Evolutionary conservation across 2,797 vertebrate species (phyloP), one percentile per base, ranked within the genome.

Genomic region (Luscinia luscinia): DNA sequence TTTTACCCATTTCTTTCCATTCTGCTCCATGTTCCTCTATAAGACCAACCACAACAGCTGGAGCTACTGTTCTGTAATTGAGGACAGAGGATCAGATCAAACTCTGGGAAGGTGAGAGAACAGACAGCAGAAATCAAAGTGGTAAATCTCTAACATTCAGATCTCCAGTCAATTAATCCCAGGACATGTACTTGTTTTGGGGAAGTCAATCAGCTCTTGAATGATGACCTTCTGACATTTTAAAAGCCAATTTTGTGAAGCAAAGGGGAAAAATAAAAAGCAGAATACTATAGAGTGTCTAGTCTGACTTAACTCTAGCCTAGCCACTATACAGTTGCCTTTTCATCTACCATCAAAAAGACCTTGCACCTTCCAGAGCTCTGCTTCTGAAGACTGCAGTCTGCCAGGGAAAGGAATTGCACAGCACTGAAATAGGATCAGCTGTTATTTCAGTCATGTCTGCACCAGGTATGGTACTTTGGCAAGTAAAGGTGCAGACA

Each of bases 1-100:
- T 93, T 93, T 96, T 61, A 84, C 48, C 87, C 57, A 79, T 58
- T 93, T 76, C 66, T 94, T 86, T 83, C 84, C 34, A 72, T 78
- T 87, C 82, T 63, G 15, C 41, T 81, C 21, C 48, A 36, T 0
- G 1, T 5, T 89, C 32, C 32, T 27, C 81, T 89, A 0, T 46
- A 78, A 51, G 58, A 57, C 46, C 46, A 85, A 77, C 22, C 52
- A 67, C 28, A 89, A 22, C 16, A 38, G 51, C 5, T 75, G 72
- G 43, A 89, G 69, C 72, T 80, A 9, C 86, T 73, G 59, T 38
- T 75, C 64, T 89, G 80, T 84, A 90, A 91, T 28, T 94, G 91
- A 94, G 83, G 87, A 54, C 63, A 61, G 52, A 40, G 54, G 74
- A 86, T 79, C 38, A 82, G 66, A 93, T 88, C 69, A 93, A 58